phyloP scores from a whole-genome alignment of 2,888 invertebrate genomes.

The Bedellia somnulentella region DNA sequence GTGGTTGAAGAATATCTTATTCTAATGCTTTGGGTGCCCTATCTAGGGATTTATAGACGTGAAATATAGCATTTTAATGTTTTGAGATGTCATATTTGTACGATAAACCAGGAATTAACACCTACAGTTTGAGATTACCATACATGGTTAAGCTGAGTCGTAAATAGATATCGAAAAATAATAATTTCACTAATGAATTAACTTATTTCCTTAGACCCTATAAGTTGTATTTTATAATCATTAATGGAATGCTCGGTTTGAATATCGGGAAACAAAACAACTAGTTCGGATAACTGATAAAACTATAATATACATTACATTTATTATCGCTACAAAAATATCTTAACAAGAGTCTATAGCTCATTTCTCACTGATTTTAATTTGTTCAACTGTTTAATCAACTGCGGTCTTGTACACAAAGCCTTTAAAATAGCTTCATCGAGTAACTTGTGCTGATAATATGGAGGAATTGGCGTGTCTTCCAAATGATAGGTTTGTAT shows the following conservation, averaged over 20 bases:
- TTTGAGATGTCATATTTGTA: neutral
- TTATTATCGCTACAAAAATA: too few relatives aligned
- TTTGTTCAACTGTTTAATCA: constrained; percentile 57
- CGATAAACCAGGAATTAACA: neutral
- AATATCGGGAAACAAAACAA: neutral
- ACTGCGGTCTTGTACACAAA: constrained; percentile 63
- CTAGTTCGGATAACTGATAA: too few relatives aligned
- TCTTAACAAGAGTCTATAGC: neutral
- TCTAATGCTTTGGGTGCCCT: too few relatives aligned
- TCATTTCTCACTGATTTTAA: neutral
- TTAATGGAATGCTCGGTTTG: neutral
- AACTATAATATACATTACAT: too few relatives aligned
- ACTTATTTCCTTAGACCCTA: neutral
- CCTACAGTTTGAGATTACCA: neutral
- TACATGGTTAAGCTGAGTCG: neutral
- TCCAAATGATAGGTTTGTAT: constrained; percentile 70
- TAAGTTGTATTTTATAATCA: neutral
- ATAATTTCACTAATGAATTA: neutral
- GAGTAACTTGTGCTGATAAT: constrained; percentile 66
- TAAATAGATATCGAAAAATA: neutral
- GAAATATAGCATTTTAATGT: too few relatives aligned
- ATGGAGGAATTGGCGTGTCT: constrained; percentile 75
- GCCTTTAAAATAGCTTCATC: constrained; percentile 65
- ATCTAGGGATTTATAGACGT: too few relatives aligned
- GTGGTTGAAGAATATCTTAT: too few relatives aligned